Percentiles rank a stretch among this genome's conserved stretches.
phyloP scores from a whole-genome alignment of 23 tunicate species.

The Ascidia mentula region DNA sequence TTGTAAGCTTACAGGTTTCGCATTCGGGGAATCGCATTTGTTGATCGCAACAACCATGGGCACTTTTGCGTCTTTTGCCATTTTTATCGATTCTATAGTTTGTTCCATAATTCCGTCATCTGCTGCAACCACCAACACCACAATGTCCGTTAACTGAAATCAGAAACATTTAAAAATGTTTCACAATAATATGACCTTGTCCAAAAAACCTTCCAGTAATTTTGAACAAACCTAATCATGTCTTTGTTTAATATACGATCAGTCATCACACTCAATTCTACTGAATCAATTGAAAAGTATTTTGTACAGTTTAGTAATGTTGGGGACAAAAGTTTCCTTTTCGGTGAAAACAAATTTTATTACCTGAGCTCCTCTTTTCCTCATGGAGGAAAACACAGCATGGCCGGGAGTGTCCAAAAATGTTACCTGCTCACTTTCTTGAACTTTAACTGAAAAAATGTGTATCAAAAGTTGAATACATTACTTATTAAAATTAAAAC shows the following conservation, averaged over 20 bases:
- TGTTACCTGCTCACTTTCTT: constrained; percentile 34
- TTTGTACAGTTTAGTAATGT: too few relatives aligned
- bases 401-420: constrained; percentile 97
- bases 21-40: constrained; percentile 68
- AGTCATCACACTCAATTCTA: too few relatives aligned
- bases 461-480: too few relatives aligned
- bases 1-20: constrained; percentile 66
- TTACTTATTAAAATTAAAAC: too few relatives aligned
- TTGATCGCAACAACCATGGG: constrained; percentile 80
- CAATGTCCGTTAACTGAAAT: constrained; percentile 78
- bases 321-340: neutral
- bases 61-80: constrained; percentile 50
- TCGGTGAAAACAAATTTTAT: neutral
- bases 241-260: neutral
- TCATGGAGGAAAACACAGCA: constrained; percentile 81
- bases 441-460: constrained; percentile 28
- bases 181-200: neutral
- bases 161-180: neutral
- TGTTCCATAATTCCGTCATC: constrained; percentile 99
- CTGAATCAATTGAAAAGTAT: neutral
- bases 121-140: constrained; percentile 92
- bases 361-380: constrained; percentile 92
- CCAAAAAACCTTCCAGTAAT: neutral
- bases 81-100: constrained; percentile 76
- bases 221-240: neutral